A percentile compares a stretch with the other conserved stretches of the same genome.
Conservation (phyloP, 2,797 vertebrate genomes). For the Bothrops alternatus region DNA sequence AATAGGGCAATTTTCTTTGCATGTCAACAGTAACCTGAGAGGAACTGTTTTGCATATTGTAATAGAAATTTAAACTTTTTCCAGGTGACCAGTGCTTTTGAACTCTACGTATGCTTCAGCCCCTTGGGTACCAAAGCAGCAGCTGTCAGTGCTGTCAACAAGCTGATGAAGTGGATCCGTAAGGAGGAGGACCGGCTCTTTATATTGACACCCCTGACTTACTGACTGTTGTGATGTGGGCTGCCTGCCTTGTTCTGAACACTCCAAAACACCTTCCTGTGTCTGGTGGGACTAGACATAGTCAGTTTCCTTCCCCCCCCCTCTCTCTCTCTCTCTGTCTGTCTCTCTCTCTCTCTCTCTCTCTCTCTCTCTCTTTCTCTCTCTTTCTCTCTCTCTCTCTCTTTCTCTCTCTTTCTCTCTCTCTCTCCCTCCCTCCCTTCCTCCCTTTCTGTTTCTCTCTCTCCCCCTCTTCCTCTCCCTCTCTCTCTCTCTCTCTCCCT, state of each 20-base stretch:
- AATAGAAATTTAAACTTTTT: constrained; percentile 13
- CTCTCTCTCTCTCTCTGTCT: background rate
- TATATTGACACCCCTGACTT: constrained; percentile 92
- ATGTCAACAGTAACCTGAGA: background rate
- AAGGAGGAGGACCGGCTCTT: constrained; percentile 97
- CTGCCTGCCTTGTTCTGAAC: background rate
- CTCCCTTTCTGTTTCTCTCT: background rate
- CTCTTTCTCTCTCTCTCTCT: background rate
- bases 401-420: background rate
- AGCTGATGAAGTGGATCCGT: constrained; percentile 97
- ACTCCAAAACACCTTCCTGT: background rate
- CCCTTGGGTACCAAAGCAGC: constrained; percentile 89
- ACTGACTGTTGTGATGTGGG: constrained; percentile 70
- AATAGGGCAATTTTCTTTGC: background rate
- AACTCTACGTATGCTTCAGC: constrained; percentile 96
- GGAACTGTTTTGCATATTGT: background rate
- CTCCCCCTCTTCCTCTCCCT: no score
- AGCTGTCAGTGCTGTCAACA: constrained; percentile 84
- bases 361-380: no score
- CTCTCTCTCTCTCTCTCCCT: background rate
- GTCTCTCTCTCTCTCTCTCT: background rate
- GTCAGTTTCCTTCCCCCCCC: background rate
- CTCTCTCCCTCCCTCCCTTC: no score
- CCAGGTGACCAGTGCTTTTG: constrained; percentile 94
- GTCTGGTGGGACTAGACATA: background rate